A percentile compares a stretch with the other conserved stretches of the same genome.
phyloP scores from a whole-genome alignment of 2,888 invertebrate genomes.

The Laothoe populi region DNA sequence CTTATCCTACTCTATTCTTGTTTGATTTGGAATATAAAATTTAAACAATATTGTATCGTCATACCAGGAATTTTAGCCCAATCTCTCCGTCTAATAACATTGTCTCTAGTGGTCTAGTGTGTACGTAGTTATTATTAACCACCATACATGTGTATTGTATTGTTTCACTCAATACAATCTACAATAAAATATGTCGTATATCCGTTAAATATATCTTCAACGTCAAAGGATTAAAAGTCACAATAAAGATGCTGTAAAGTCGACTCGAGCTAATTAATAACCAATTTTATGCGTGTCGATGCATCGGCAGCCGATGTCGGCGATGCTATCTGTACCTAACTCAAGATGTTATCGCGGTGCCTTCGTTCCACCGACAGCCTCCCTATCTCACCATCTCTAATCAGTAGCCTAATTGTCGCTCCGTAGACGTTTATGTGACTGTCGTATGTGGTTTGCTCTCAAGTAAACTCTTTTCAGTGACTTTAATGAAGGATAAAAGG shows the following conservation, averaged over 20 bases:
- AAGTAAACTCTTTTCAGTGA: constrained; percentile 6
- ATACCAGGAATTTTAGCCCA: no score
- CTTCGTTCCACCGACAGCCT: constrained; percentile 48
- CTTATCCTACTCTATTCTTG: no score
- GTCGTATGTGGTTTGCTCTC: constrained; percentile 16
- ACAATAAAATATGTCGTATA: no score
- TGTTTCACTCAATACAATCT: not conserved
- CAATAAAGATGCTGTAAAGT: constrained; percentile 50
- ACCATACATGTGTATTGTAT: not conserved
- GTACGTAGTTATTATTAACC: not conserved
- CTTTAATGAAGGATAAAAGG: not conserved
- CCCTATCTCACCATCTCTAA: constrained; percentile 58
- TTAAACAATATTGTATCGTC: no score
- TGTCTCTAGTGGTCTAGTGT: no score
- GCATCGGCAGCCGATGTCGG: constrained; percentile 49
- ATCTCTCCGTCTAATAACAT: no score
- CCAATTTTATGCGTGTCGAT: constrained; percentile 64
- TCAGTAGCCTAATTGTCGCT: constrained; percentile 34
- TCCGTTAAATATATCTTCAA: not conserved
- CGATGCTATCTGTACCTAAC: constrained; percentile 57
- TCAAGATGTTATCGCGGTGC: constrained; percentile 59
- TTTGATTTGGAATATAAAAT: no score
- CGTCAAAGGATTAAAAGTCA: constrained; percentile 29
- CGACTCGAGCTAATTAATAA: constrained; percentile 62
- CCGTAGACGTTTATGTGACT: constrained; percentile 24